Evolutionary conservation across 2,888 invertebrate species (phyloP).

Genomic region (Sabatieria punctata): DNA sequence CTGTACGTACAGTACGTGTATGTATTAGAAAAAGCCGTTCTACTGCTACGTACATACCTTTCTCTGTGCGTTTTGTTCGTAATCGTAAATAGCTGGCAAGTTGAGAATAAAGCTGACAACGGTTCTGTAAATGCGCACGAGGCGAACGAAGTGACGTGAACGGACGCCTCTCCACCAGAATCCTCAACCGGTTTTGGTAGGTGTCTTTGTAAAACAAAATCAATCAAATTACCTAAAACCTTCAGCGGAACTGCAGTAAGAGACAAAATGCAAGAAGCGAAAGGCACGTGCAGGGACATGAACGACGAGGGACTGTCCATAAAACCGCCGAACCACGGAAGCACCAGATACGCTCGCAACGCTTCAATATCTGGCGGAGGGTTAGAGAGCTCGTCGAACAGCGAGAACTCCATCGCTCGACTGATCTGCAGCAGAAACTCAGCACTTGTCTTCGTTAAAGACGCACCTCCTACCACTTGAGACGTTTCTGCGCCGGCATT

Average conservation of each 20-base stretch:
- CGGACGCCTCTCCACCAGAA: conserved; percentile 14
- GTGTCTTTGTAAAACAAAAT: neutral
- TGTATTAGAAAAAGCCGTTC: conserved; percentile 2
- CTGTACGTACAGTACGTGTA: no score
- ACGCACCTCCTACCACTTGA: conserved; percentile 14
- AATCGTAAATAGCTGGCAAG: neutral
- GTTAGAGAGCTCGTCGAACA: conserved; percentile 49
- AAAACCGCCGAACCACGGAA: conserved; percentile 73
- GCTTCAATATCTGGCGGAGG: conserved; percentile 69
- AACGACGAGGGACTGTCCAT: conserved; percentile 48
- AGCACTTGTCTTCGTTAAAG: neutral
- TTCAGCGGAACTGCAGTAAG: neutral
- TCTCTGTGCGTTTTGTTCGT: neutral
- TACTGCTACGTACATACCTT: conserved; percentile 10
- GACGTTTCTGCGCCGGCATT: conserved; percentile 14
- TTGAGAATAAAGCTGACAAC: conserved; percentile 10
- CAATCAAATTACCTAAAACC: neutral
- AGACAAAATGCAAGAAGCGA: conserved; percentile 8
- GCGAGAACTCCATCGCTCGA: conserved; percentile 15
- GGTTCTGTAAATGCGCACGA: conserved; percentile 13
- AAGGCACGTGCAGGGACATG: conserved; percentile 4
- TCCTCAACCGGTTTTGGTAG: conserved; percentile 4
- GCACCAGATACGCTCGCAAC: conserved; percentile 57
- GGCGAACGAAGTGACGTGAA: conserved; percentile 20
- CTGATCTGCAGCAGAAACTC: conserved; percentile 4